A percentile compares a stretch with the other conserved stretches of the same genome.
phyloP scores from a whole-genome alignment of 2,888 invertebrate genomes.

The Antitype chi region DNA sequence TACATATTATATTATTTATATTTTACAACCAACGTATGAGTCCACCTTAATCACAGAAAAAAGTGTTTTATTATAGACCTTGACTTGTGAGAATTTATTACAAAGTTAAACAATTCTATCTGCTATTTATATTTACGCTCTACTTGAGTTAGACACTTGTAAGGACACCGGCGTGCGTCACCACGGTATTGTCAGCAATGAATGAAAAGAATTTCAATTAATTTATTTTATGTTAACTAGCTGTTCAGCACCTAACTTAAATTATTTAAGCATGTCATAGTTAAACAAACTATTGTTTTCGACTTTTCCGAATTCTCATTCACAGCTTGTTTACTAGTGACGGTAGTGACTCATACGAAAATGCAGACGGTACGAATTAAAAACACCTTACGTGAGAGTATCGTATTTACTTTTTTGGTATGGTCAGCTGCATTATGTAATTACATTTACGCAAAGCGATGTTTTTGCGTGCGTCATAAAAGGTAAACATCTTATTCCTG shows the following conservation, averaged over 20 bases:
- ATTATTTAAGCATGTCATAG: constrained; percentile 51
- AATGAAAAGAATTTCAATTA: constrained; percentile 63
- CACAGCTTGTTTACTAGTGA: constrained; percentile 48
- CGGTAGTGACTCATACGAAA: constrained; percentile 47
- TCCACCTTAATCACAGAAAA: neutral
- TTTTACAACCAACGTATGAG: neutral
- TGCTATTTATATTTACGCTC: constrained; percentile 31
- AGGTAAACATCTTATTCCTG: constrained; percentile 26
- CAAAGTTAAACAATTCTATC: constrained; percentile 18
- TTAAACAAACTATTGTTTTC: constrained; percentile 63
- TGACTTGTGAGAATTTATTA: constrained; percentile 21
- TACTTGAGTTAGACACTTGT: constrained; percentile 43
- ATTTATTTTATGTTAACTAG: constrained; percentile 64
- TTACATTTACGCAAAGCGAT: constrained; percentile 38
- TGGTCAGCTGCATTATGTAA: constrained; percentile 40
- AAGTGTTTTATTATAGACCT: constrained; percentile 1
- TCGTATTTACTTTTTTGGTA: constrained; percentile 13
- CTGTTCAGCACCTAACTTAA: constrained; percentile 43
- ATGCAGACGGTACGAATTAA: constrained; percentile 34
- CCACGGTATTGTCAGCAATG: constrained; percentile 57
- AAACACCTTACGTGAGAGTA: constrained; percentile 33
- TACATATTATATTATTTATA: too few relatives aligned
- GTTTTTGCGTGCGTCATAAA: constrained; percentile 43
- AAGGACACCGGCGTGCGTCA: constrained; percentile 66
- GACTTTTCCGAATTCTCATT: constrained; percentile 55